Percentiles rank a stretch among this genome's conserved stretches.
phyloP scores from a whole-genome alignment of 2,888 invertebrate genomes.

The Agrotis segetum region DNA sequence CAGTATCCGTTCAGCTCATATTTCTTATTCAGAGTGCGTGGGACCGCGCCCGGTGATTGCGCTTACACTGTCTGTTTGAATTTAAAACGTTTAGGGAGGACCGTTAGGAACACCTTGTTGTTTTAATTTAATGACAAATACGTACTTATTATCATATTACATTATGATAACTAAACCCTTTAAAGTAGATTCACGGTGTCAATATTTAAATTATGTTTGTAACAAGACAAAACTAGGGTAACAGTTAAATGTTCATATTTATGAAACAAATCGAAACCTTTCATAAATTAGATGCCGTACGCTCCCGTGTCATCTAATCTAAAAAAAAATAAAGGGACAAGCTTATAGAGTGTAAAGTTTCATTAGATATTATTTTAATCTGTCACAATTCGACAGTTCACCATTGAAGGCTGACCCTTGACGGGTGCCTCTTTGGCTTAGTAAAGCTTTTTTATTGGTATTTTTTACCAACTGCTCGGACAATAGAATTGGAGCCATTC shows the following conservation, averaged over 20 bases:
- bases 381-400: slow-evolving; percentile 82
- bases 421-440: slow-evolving; percentile 80
- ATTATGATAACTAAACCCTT: slow-evolving; percentile 20
- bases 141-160: slow-evolving; percentile 10
- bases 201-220: background rate
- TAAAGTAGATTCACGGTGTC: background rate
- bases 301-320: background rate
- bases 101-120: slow-evolving; percentile 83
- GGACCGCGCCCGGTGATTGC: slow-evolving; percentile 78
- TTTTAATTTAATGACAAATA: slow-evolving; percentile 56
- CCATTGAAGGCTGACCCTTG: slow-evolving; percentile 81
- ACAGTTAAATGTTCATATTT: background rate
- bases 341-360: slow-evolving; percentile 49
- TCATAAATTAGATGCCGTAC: background rate
- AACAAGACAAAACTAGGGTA: background rate
- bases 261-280: background rate
- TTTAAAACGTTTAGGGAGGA: slow-evolving; percentile 77
- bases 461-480: slow-evolving; percentile 80
- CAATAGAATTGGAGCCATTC: slow-evolving; percentile 81
- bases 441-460: slow-evolving; percentile 75
- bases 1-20: slow-evolving; percentile 90
- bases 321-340: background rate
- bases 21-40: slow-evolving; percentile 91
- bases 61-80: slow-evolving; percentile 76
- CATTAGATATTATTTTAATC: slow-evolving; percentile 73